A percentile compares a stretch with the other conserved stretches of the same genome.
These are phyloP conservation scores for Microtus ochrogaster DNA, from an alignment of 2,113 vertebrate species.

Conservation along the genomic window DNA sequence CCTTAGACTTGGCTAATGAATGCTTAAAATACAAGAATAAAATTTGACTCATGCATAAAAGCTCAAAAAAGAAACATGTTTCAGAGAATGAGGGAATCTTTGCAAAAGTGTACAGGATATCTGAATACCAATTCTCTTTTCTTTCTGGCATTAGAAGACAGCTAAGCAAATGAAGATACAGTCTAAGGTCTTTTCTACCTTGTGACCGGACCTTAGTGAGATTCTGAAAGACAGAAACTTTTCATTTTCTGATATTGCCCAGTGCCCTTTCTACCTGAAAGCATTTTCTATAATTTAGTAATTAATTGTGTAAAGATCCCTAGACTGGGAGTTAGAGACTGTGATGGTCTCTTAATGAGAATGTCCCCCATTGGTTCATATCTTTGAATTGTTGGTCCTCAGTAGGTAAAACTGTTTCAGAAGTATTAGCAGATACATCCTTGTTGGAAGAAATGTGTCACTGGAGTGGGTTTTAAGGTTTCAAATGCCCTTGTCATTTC, in stretches of 20 bases:
- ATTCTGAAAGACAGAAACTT: not conserved
- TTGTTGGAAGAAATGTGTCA: not conserved
- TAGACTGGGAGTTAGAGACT: not conserved
- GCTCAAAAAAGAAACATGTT: not conserved
- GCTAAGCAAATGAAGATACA: not conserved
- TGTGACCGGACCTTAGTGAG: too few species aligned
- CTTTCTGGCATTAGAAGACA: not conserved
- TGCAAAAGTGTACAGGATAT: not conserved
- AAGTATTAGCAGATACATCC: not conserved
- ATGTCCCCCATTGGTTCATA: not conserved
- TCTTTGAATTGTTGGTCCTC: not conserved
- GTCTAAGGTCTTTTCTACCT: not conserved
- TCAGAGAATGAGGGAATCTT: not conserved
- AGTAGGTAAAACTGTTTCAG: not conserved
- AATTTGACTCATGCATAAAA: not conserved
- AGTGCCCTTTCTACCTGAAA: not conserved
- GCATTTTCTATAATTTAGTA: not conserved
- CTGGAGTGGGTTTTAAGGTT: not conserved
- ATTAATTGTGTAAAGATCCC: not conserved
- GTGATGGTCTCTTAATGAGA: not conserved
- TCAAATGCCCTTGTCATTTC: not conserved
- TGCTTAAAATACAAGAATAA: constrained; percentile 5
- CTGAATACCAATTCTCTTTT: not conserved
- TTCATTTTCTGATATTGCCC: not conserved
- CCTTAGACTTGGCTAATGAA: not conserved